These are phyloP conservation scores for Chaetodon trifasciatus DNA, from an alignment of 2,797 vertebrate genomes.

Conservation along the genomic window DNA sequence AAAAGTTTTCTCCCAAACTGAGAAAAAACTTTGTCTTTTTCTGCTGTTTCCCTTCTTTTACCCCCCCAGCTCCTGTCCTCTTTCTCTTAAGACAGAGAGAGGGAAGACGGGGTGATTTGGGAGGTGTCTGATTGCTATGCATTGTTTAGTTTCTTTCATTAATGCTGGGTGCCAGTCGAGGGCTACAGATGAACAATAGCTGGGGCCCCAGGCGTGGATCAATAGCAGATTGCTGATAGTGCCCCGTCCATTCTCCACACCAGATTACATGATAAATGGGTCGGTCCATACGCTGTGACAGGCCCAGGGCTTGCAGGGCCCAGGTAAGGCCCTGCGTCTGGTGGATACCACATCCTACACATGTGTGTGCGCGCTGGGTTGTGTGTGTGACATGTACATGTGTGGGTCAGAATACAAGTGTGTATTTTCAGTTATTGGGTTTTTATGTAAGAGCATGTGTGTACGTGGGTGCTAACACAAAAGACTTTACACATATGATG, in stretches of 20 bases:
- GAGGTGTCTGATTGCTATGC: slow-evolving; percentile 91
- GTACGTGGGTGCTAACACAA: background rate
- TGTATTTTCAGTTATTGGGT: slow-evolving; percentile 34
- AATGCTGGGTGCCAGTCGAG: slow-evolving; percentile 94
- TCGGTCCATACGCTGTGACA: slow-evolving; percentile 92
- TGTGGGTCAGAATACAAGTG: slow-evolving; percentile 12
- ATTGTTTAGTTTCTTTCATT: slow-evolving; percentile 97
- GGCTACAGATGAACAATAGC: slow-evolving; percentile 97
- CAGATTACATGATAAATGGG: slow-evolving; percentile 99
- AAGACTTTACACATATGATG: background rate
- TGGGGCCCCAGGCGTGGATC: slow-evolving; percentile 91
- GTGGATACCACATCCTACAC: slow-evolving; percentile 62
- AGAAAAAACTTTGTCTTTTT: slow-evolving; percentile 59
- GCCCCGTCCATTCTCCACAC: slow-evolving; percentile 95
- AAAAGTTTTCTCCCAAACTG: slow-evolving; percentile 76
- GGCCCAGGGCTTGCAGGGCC: slow-evolving; percentile 83
- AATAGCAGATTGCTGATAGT: slow-evolving; percentile 99
- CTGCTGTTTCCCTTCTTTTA: slow-evolving; percentile 43
- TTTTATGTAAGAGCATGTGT: slow-evolving; percentile 16
- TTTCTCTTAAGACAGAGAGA: slow-evolving; percentile 58
- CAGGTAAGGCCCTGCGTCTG: slow-evolving; percentile 79
- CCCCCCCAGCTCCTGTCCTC: slow-evolving; percentile 70
- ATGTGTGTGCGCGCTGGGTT: slow-evolving; percentile 24
- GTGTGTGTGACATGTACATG: slow-evolving; percentile 7
- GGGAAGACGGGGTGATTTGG: slow-evolving; percentile 74